Evolutionary conservation across 2,797 vertebrate genomes (phyloP).

Genomic region (Hybognathus amarus): DNA sequence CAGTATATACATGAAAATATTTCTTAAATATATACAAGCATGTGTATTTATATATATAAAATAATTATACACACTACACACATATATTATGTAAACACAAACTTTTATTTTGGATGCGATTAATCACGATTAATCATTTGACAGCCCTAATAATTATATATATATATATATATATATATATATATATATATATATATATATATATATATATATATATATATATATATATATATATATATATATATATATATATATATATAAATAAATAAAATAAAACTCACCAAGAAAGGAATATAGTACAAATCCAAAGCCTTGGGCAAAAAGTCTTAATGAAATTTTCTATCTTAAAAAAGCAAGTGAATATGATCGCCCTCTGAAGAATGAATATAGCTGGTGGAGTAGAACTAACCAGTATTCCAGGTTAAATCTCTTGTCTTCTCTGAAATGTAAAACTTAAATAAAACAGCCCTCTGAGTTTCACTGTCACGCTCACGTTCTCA

Average conservation of each 20-base stretch:
- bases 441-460: slow-evolving; percentile 2
- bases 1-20: too few relatives aligned
- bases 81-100: too few relatives aligned
- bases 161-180: too few relatives aligned
- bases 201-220: too few relatives aligned
- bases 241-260: slow-evolving; percentile 11
- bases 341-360: slow-evolving; percentile 35
- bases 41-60: too few relatives aligned
- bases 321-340: slow-evolving; percentile 33
- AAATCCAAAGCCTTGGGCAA: slow-evolving; percentile 30
- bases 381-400: slow-evolving; percentile 28
- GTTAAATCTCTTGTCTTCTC: background rate
- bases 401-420: slow-evolving; percentile 20
- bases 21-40: too few relatives aligned
- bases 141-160: too few relatives aligned
- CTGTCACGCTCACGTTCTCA: background rate
- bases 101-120: too few relatives aligned
- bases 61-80: too few relatives aligned
- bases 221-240: too few relatives aligned
- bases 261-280: slow-evolving; percentile 37
- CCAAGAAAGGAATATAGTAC: slow-evolving; percentile 37
- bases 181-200: too few relatives aligned
- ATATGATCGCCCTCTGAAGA: slow-evolving; percentile 24
- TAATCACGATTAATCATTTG: too few relatives aligned
- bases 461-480: slow-evolving; percentile 1